These are phyloP conservation scores for Deilephila elpenor DNA, from an alignment of 2,888 invertebrate genomes.

Conservation along the genomic window DNA sequence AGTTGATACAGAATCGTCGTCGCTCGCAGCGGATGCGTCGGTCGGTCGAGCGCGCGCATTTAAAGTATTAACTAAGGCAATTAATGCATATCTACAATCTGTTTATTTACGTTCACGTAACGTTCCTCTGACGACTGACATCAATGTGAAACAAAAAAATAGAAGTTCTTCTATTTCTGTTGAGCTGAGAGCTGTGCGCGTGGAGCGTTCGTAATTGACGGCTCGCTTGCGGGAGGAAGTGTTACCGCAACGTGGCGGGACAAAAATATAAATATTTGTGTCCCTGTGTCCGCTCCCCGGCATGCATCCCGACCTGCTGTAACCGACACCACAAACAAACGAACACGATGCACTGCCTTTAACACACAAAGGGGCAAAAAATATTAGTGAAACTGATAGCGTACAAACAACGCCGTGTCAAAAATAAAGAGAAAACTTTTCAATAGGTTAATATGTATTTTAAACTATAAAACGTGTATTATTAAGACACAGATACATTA, in stretches of 20 bases:
- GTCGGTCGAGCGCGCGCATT: background rate
- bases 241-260: constrained; percentile 43
- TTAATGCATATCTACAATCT: constrained; percentile 36
- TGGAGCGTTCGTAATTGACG: constrained; percentile 47
- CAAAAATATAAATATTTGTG: constrained; percentile 58
- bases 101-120: constrained; percentile 25
- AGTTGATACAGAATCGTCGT: background rate
- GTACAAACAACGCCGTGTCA: too few relatives aligned
- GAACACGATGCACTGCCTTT: background rate
- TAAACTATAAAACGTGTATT: too few relatives aligned
- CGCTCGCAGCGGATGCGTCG: constrained; percentile 2
- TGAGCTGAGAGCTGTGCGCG: constrained; percentile 31
- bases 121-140: constrained; percentile 30
- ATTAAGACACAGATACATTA: too few relatives aligned
- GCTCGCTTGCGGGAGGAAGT: constrained; percentile 52
- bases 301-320: background rate
- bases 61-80: constrained; percentile 30
- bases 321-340: constrained; percentile 9
- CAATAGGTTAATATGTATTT: too few relatives aligned
- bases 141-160: constrained; percentile 42
- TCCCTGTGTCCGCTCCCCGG: constrained; percentile 38
- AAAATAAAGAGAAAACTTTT: too few relatives aligned
- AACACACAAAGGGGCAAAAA: background rate
- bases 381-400: background rate
- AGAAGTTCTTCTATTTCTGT: constrained; percentile 52